Percentiles rank a stretch among this genome's conserved stretches.
Evolutionary conservation across 2,888 invertebrate species (phyloP).

Genomic region (Spilarctia lutea): DNA sequence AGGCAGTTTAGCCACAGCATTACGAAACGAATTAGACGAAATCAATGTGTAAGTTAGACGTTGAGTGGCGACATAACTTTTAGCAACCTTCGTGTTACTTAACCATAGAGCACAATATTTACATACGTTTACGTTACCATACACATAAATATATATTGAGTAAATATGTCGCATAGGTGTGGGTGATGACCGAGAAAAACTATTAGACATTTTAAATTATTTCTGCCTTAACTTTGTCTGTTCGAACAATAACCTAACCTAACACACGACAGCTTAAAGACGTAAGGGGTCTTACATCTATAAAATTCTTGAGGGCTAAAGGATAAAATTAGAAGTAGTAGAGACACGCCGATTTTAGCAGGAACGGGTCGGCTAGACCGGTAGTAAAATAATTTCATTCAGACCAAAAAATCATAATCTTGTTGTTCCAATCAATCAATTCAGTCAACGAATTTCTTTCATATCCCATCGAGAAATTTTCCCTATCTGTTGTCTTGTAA

Average conservation of each 20-base stretch:
- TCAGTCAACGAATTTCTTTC: too few relatives aligned
- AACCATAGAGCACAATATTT: slow-evolving; percentile 54
- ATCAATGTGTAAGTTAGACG: slow-evolving; percentile 49
- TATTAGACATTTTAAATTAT: neutral
- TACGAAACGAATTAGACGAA: slow-evolving; percentile 54
- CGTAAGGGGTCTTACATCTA: too few relatives aligned
- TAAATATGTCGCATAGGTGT: slow-evolving; percentile 27
- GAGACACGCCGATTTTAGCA: too few relatives aligned
- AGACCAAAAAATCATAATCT: neutral
- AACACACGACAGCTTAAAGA: too few relatives aligned
- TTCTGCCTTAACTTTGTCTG: neutral
- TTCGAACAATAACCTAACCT: too few relatives aligned
- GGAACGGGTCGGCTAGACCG: too few relatives aligned
- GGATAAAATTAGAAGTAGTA: too few relatives aligned
- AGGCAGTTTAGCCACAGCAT: slow-evolving; percentile 26
- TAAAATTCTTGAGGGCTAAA: too few relatives aligned
- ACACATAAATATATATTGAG: slow-evolving; percentile 31
- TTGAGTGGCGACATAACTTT: slow-evolving; percentile 55
- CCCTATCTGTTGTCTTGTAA: neutral
- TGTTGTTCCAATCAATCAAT: neutral
- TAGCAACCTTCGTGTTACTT: slow-evolving; percentile 53
- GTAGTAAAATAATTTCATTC: neutral
- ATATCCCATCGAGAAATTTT: neutral
- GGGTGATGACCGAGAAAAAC: neutral
- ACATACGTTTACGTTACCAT: slow-evolving; percentile 41